Percentiles rank a stretch among this genome's conserved stretches.
These are phyloP conservation scores for Drosophila infuscata DNA, from an alignment of 2,888 invertebrate genomes.

Conservation along the genomic window DNA sequence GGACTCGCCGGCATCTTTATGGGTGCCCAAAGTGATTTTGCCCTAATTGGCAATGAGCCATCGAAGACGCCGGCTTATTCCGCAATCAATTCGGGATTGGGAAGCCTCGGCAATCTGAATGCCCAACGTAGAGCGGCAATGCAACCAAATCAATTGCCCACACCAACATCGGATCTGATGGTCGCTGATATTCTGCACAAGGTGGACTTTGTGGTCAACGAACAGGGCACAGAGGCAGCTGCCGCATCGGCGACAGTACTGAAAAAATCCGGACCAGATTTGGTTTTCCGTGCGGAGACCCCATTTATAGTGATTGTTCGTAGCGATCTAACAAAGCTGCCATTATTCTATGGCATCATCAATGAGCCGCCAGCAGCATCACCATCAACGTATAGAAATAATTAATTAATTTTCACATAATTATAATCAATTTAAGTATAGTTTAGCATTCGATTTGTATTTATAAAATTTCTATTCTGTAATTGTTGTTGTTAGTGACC, in stretches of 20 bases:
- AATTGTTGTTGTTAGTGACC: conserved; percentile 4
- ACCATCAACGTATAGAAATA: conserved; percentile 3
- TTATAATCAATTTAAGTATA: conserved; percentile 17
- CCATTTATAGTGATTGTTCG: conserved; percentile 90
- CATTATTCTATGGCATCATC: conserved; percentile 89
- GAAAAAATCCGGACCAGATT: conserved; percentile 86
- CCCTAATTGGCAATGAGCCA: conserved; percentile 86
- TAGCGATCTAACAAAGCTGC: conserved; percentile 87
- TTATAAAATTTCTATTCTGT: conserved; percentile 23
- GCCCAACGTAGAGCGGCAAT: conserved; percentile 87
- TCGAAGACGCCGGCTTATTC: not conserved
- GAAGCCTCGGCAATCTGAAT: conserved; percentile 86
- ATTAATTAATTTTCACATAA: conserved; percentile 23
- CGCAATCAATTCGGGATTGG: conserved; percentile 1
- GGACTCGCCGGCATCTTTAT: conserved; percentile 89
- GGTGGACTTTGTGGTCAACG: conserved; percentile 87
- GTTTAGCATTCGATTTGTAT: conserved; percentile 22
- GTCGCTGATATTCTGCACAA: conserved; percentile 88
- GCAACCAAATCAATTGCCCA: conserved; percentile 69
- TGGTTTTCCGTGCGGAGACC: conserved; percentile 86
- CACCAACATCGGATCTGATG: conserved; percentile 83
- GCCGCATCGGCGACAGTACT: conserved; percentile 87
- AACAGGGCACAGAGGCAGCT: conserved; percentile 89
- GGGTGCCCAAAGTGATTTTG: conserved; percentile 88
- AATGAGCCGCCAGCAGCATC: conserved; percentile 85